Conservation (phyloP, 1,140 invertebrate genomes). For the Manduca sexta region DNA sequence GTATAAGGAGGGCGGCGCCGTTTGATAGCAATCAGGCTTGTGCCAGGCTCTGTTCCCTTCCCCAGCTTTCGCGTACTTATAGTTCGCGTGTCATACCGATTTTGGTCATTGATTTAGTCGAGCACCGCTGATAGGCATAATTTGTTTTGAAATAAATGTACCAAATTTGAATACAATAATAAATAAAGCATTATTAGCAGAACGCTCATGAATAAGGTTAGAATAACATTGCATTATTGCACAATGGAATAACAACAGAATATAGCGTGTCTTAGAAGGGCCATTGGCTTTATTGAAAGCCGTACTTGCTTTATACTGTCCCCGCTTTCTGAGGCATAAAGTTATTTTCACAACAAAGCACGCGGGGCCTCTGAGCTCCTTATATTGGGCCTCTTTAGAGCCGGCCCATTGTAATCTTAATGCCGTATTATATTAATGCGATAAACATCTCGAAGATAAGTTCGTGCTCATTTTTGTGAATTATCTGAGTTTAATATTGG, state of each 20-base stretch:
- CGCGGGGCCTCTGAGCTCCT: constrained; percentile 47
- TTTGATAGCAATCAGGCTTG: constrained; percentile 34
- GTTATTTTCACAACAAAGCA: constrained; percentile 70
- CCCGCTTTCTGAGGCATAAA: constrained; percentile 57
- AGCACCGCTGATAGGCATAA: no score
- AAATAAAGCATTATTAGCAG: neutral
- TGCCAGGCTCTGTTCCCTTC: constrained; percentile 13
- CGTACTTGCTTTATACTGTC: constrained; percentile 46
- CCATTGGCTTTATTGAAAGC: constrained; percentile 61
- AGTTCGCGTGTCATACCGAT: constrained; percentile 17
- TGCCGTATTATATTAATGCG: constrained; percentile 70
- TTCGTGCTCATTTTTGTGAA: constrained; percentile 44
- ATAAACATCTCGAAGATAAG: constrained; percentile 65
- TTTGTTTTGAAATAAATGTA: neutral
- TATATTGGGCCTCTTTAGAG: constrained; percentile 67
- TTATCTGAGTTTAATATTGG: constrained; percentile 53
- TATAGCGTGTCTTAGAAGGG: constrained; percentile 41
- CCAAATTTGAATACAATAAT: neutral
- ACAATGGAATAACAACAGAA: constrained; percentile 52
- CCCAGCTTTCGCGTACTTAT: constrained; percentile 19
- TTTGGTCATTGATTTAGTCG: constrained; percentile 6
- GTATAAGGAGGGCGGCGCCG: constrained; percentile 21
- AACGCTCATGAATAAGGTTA: constrained; percentile 3
- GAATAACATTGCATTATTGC: constrained; percentile 50
- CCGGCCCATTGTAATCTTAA: constrained; percentile 68